Conservation (phyloP, 2,888 invertebrate species). For the Notocelia uddmanniana region DNA sequence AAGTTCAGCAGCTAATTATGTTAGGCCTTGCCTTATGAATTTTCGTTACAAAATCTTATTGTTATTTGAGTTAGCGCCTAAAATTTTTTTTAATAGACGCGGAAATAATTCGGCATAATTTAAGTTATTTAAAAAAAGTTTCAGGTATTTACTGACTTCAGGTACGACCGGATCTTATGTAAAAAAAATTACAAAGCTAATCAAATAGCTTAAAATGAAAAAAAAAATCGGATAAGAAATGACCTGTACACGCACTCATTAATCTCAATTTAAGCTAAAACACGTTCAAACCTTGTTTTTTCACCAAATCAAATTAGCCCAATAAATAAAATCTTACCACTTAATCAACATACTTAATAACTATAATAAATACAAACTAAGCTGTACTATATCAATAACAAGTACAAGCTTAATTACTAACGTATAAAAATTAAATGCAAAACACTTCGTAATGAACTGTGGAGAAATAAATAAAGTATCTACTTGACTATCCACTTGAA, state of each 20-base stretch:
- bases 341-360: constrained; percentile 37
- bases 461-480: constrained; percentile 40
- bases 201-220: not conserved
- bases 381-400: constrained; percentile 35
- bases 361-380: constrained; percentile 26
- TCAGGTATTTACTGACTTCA: not conserved
- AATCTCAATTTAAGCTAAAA: constrained; percentile 42
- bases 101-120: too few relatives aligned
- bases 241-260: constrained; percentile 30
- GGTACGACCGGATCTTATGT: constrained; percentile 4
- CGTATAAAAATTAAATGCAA: constrained; percentile 43
- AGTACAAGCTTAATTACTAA: constrained; percentile 44
- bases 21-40: too few relatives aligned
- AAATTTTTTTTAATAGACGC: too few relatives aligned
- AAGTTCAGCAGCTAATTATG: too few relatives aligned
- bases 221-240: constrained; percentile 3
- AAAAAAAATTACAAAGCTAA: constrained; percentile 4
- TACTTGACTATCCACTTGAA: constrained; percentile 32
- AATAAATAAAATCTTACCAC: constrained; percentile 37
- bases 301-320: constrained; percentile 35
- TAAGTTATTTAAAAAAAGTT: not conserved
- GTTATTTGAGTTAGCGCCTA: too few relatives aligned
- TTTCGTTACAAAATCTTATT: not conserved
- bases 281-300: constrained; percentile 35
- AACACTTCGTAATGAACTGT: constrained; percentile 42